Conservation (phyloP, 1,140 invertebrate genomes). For the Anastrepha ludens region DNA sequence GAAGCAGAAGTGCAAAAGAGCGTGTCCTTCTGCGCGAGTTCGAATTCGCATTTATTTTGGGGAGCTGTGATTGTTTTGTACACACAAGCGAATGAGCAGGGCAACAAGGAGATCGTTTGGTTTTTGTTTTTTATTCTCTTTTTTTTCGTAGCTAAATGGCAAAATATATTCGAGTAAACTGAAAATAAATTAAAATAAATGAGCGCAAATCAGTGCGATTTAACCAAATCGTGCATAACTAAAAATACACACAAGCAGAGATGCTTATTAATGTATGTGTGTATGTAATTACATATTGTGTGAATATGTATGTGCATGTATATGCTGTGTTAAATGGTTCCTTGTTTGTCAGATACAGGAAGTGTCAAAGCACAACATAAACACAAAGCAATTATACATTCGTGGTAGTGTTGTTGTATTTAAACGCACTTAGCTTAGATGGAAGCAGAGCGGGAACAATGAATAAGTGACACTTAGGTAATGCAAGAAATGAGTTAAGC, state of each 20-base stretch:
- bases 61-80: slow-evolving; percentile 31
- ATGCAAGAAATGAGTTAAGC: not conserved
- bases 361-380: slow-evolving; percentile 45
- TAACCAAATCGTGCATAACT: slow-evolving; percentile 22
- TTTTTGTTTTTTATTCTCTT: not conserved
- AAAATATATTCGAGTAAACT: not conserved
- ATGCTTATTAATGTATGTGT: not conserved
- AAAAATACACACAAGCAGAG: not conserved
- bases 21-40: slow-evolving; percentile 43
- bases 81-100: slow-evolving; percentile 15
- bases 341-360: slow-evolving; percentile 19
- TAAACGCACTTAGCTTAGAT: not conserved
- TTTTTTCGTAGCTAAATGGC: not conserved
- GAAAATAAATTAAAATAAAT: slow-evolving; percentile 34
- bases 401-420: not conserved
- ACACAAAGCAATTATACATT: slow-evolving; percentile 6
- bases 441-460: not conserved
- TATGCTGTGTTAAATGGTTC: not conserved
- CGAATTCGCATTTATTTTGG: slow-evolving; percentile 33
- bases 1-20: slow-evolving; percentile 63
- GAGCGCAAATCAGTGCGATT: slow-evolving; percentile 40
- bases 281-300: not conserved
- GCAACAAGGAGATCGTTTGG: not conserved
- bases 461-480: not conserved
- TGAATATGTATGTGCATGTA: not conserved